A percentile compares a stretch with the other conserved stretches of the same genome.
Evolutionary conservation across 2,888 invertebrate genomes (phyloP).

Genomic region (Hydrotaea cyrtoneurina): DNA sequence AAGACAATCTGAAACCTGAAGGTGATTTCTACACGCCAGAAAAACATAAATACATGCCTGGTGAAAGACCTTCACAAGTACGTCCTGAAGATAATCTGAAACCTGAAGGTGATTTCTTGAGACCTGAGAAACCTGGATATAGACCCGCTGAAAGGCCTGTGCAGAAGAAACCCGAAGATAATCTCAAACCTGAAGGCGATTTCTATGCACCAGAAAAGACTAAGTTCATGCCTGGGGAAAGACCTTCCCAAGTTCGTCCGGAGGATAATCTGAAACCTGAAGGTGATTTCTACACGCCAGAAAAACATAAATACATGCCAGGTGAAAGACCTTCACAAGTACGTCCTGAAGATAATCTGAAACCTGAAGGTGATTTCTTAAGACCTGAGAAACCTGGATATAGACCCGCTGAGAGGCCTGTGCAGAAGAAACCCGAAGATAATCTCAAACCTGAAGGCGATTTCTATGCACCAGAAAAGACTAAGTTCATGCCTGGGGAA

Average conservation of each 20-base stretch:
- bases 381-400: constrained; percentile 79
- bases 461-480: constrained; percentile 82
- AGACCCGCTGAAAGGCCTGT: constrained; percentile 81
- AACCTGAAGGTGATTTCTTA: constrained; percentile 81
- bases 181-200: constrained; percentile 80
- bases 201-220: constrained; percentile 81
- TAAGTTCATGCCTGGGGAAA: constrained; percentile 81
- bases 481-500: constrained; percentile 57
- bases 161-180: constrained; percentile 81
- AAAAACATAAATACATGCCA: constrained; percentile 77
- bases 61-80: constrained; percentile 80
- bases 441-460: constrained; percentile 83
- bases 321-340: constrained; percentile 81
- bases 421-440: constrained; percentile 83
- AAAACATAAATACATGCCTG: constrained; percentile 81
- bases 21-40: constrained; percentile 82
- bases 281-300: constrained; percentile 80
- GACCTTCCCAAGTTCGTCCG: constrained; percentile 80
- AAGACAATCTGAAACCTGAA: constrained; percentile 82
- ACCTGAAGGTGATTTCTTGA: constrained; percentile 81
- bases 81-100: constrained; percentile 83
- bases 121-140: constrained; percentile 78
- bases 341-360: constrained; percentile 68
- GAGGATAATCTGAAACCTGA: constrained; percentile 83
- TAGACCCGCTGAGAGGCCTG: constrained; percentile 74